These are phyloP conservation scores for Zootoca vivipara DNA, from an alignment of 2,113 vertebrate genomes.

Conservation along the genomic window DNA sequence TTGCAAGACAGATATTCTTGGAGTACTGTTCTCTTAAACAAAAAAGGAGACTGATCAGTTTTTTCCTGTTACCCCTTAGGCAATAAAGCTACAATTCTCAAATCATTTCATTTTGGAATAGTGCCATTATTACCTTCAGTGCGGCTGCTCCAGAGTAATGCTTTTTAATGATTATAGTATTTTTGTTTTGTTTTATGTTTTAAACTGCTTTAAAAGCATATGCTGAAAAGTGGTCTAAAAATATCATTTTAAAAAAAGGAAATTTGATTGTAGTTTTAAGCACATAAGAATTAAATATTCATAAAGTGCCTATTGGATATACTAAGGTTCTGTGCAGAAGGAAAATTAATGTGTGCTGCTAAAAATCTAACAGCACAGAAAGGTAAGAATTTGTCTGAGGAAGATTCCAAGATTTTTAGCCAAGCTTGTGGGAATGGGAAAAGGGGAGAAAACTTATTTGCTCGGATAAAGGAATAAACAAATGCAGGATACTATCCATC, in stretches of 20 bases:
- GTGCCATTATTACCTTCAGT: neutral
- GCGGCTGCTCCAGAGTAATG: neutral
- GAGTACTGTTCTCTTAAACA: neutral
- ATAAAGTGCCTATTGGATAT: neutral
- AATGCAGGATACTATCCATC: constrained; percentile 61
- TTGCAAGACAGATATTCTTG: neutral
- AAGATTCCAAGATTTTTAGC: constrained; percentile 4
- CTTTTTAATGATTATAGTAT: neutral
- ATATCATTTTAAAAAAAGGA: neutral
- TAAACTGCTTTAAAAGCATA: neutral
- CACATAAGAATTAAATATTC: neutral
- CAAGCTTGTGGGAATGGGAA: constrained; percentile 26
- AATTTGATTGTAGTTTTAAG: neutral
- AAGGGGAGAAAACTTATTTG: constrained; percentile 44
- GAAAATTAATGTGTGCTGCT: neutral
- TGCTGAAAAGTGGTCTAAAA: neutral
- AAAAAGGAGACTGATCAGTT: neutral
- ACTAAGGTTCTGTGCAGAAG: neutral
- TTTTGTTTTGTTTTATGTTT: neutral
- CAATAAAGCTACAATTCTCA: neutral
- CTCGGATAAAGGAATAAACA: constrained; percentile 16
- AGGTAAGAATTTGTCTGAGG: neutral
- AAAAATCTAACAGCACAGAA: neutral
- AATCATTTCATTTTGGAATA: neutral
- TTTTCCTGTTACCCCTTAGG: neutral